phyloP scores from a whole-genome alignment of 1,140 invertebrate genomes.

The Nymphalis io region DNA sequence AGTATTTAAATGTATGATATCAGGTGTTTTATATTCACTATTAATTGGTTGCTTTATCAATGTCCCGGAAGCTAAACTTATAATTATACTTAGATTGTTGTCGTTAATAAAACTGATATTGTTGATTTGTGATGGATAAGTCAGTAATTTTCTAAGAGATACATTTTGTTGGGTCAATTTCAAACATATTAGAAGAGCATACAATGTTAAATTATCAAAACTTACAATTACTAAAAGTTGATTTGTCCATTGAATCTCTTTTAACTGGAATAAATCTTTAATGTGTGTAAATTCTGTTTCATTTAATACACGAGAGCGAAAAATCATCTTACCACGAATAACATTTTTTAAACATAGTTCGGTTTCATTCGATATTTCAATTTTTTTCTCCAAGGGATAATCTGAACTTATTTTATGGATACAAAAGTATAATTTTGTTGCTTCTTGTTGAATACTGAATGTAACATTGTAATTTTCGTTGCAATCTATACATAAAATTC shows the following conservation, averaged over 20 bases:
- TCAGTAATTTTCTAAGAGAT: conserved; percentile 48
- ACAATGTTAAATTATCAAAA: conserved; percentile 57
- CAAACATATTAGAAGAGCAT: conserved; percentile 45
- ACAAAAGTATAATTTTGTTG: conserved; percentile 42
- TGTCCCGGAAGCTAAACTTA: conserved; percentile 56
- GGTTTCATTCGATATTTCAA: conserved; percentile 31
- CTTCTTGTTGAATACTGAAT: conserved; percentile 49
- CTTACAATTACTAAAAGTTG: conserved; percentile 49
- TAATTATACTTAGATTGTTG: conserved; percentile 42
- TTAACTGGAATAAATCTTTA: conserved; percentile 40
- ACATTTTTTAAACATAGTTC: conserved; percentile 7
- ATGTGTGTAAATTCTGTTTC: conserved; percentile 39
- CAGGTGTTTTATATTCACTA: conserved; percentile 26
- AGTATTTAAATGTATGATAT: conserved; percentile 59
- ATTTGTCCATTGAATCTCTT: conserved; percentile 29
- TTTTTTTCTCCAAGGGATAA: conserved; percentile 21
- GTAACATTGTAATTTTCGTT: conserved; percentile 31
- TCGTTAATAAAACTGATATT: conserved; percentile 44
- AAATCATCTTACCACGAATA: conserved; percentile 12
- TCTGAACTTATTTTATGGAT: conserved; percentile 43
- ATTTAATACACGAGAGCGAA: conserved; percentile 25
- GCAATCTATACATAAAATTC: conserved; percentile 38
- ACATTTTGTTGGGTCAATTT: conserved; percentile 33
- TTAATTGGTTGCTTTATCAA: conserved; percentile 48
- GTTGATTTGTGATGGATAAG: conserved; percentile 56